Evolutionary conservation across 1,140 invertebrate genomes (phyloP), one percentile per base, ranked within the genome.

Genomic region (Bursaphelenchus mucronatus): DNA sequence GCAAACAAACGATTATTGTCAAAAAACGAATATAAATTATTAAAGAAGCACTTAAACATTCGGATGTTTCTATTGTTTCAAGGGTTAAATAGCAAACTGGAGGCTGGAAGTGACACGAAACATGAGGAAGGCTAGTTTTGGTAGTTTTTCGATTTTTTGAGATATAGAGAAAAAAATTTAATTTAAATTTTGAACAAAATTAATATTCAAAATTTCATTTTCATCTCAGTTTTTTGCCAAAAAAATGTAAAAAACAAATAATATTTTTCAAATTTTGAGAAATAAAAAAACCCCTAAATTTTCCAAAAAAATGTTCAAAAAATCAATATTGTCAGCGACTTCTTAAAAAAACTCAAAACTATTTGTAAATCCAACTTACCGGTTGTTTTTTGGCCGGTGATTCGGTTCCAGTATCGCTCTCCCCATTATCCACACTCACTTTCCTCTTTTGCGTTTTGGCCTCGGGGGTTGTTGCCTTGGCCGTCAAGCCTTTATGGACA

Each of bases 351-450:
- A 44, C n/a, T 50, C 49, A 3, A 6, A 9, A 13, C n/a, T 13
- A 56, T 51, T 40, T 6, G 11, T 66, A 15, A n/a, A 0, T 13
- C 59, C 8, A 55, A 53, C 67, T 46, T 61, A 72, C 70, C 15
- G 70, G 70, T 17, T 58, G 70, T 39, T 69, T 75, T 51, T 72
- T 72, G 8, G 70, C 61, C 17, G 70, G 54, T 21, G 56, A 4
- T 15, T 30, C n/a, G n/a, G 64, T 17, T 6, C 9, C 4, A 6
- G 46, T 45, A 15, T 51, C 57, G 65, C 39, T 66, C 39, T 15
- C 40, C 56, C 56, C 21, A 64, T 30, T 41, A 64, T 50, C 13
- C 51, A 58, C 19, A 13, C 30, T 41, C 47, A 53, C 45, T 39
- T 53, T 45, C 21, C 15, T 54, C 17, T 44, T 45, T 67, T 67